phyloP scores from a whole-genome alignment of 2,888 invertebrate species.

The Hyalella azteca region DNA sequence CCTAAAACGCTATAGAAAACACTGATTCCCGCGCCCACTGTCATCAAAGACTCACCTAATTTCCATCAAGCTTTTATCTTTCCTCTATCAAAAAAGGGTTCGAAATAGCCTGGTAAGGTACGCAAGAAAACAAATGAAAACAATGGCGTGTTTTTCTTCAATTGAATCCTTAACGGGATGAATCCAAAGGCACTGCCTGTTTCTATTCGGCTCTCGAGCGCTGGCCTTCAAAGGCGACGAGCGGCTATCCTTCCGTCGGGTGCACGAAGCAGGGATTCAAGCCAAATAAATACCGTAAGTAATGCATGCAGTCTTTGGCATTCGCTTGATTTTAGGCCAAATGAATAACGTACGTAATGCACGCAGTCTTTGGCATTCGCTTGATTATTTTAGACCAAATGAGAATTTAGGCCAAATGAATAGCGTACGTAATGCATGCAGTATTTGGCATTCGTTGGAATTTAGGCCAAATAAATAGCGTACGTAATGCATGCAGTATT shows the following conservation, averaged over 20 bases:
- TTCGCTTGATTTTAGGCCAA: too few species aligned
- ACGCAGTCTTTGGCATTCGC: too few species aligned
- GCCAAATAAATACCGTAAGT: too few species aligned
- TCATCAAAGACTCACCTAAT: constrained; percentile 16
- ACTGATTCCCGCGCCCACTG: neutral
- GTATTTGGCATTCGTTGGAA: too few species aligned
- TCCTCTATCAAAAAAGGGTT: neutral
- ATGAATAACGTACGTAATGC: too few species aligned
- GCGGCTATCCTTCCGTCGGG: neutral
- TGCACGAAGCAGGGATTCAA: too few species aligned
- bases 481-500: too few species aligned
- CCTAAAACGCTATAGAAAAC: neutral
- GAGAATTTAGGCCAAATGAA: too few species aligned
- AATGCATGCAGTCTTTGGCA: too few species aligned
- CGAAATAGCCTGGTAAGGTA: constrained; percentile 14
- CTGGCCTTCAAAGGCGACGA: constrained; percentile 29
- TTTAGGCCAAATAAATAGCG: too few species aligned
- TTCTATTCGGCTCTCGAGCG: constrained; percentile 18
- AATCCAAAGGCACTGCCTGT: constrained; percentile 5
- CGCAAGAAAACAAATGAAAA: constrained; percentile 34
- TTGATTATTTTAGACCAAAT: too few species aligned
- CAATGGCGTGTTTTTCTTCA: constrained; percentile 24
- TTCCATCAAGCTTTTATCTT: constrained; percentile 24
- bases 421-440: too few species aligned
- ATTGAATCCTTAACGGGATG: constrained; percentile 23